Evolutionary conservation across 2,888 invertebrate genomes (phyloP), one percentile per base, ranked within the genome.

Genomic region (Thymelicus sylvestris): DNA sequence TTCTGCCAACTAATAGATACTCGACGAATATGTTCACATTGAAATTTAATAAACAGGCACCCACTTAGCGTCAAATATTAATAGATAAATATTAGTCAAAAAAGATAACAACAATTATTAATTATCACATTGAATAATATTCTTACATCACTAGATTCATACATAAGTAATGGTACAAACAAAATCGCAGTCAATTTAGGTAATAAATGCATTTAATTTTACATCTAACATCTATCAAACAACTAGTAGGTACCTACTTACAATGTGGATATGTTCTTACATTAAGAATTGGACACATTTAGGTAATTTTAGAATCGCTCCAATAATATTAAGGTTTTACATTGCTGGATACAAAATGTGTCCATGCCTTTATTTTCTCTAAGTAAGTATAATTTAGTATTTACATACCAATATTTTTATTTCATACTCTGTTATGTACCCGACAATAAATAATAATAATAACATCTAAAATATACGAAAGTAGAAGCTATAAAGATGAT

Each of bases 21-120:
- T n/a, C n/a, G n/a, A n/a, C 19, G 19, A 19, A 2, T 2, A 19
- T 19, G 44, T 44, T 10, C 44, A 8, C 8, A 10, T 10, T 44
- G 44, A 44, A 44, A 44, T 7, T 0, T 44, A 44, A 44, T 44
- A 44, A 7, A 7, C 7, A 44, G 44, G 8, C 44, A 44, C 44
- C 44, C 44, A 44, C 50, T 50, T 50, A 50, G 50, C 50, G 50
- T 50, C 44, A 65, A 8, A 15, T 39, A 39, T 66, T 41, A 55
- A 31, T 15, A 57, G 55, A 55, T 41, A 41, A 57, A 75, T 75
- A 76, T 75, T 75, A 76, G 38, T 78, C 72, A 78, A 80, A 83
- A 50, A 81, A 79, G 75, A 76, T 82, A 86, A 84, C 81, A 80
- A 81, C 78, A 79, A 73, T 78, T 84, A 85, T 87, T 78, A 79